phyloP scores from a whole-genome alignment of 2,113 vertebrate species.

The Leptocoma aspasia region DNA sequence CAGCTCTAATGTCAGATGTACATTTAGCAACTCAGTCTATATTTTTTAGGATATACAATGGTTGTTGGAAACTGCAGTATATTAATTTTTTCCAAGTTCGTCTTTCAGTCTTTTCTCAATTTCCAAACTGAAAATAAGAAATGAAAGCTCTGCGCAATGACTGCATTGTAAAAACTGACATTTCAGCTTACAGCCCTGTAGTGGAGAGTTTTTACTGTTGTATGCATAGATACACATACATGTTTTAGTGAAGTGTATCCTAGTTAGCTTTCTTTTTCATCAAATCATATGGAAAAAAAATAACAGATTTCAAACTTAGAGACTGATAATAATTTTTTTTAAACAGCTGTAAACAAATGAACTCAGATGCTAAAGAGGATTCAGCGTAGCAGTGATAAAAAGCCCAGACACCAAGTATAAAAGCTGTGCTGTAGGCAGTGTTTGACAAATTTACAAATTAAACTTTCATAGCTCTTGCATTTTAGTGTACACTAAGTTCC shows the following conservation, averaged over 20 bases:
- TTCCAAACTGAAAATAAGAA: not conserved
- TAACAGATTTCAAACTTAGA: not conserved
- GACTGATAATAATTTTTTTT: not conserved
- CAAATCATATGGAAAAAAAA: not conserved
- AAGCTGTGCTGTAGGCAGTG: not conserved
- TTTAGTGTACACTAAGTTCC: not conserved
- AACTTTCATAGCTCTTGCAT: not conserved
- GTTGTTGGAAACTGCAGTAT: not conserved
- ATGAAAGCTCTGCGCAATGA: not conserved
- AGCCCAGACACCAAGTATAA: not conserved
- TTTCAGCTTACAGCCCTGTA: not conserved
- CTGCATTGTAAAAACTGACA: not conserved
- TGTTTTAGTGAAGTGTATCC: not conserved
- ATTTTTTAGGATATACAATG: not conserved
- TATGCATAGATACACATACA: too few relatives aligned
- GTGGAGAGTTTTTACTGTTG: not conserved
- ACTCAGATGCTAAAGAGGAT: not conserved
- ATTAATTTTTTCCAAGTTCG: not conserved
- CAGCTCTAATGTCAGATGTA: not conserved
- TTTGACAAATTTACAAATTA: not conserved
- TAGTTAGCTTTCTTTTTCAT: not conserved
- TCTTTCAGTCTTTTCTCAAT: not conserved
- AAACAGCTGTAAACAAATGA: not conserved
- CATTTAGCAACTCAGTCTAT: not conserved
- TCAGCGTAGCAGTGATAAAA: not conserved